Base-by-base conservation (phyloP, 2,113 vertebrate species). In the Neotoma lepida region DNA sequence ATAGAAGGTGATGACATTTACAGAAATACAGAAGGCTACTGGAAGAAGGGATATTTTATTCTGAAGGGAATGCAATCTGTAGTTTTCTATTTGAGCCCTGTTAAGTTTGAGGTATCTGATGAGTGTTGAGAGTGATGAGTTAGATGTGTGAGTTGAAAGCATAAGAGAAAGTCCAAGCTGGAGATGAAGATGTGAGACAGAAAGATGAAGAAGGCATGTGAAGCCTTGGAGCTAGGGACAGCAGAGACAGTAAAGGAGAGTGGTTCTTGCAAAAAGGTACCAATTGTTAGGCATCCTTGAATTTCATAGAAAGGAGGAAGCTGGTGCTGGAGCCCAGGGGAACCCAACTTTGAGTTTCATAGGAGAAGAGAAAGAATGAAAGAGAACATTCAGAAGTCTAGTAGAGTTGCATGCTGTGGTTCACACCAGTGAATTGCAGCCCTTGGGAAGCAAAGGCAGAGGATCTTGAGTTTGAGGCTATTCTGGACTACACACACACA, bases 301-400 rank as follows among this genome's bases (percentile, higher is more conserved):
- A 86, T 66, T 86, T 46, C 61, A 46, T 46, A 35, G 82, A 49
- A 66, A 46, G 61, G 61, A 86, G 18, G 41, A 86, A 49, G 46
- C 22, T 66, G 18, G 18, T 49, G 44, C 14, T 66, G 30, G 44
- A 35, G 58, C 28, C 28, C 30, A 46, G 20, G 44, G 17, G 51
- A 86, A 44, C 44, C 58, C 33, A 58, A 66, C 54, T 90, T 89
- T 26, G 6, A 17, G 20, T 54, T 74, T 86, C 49, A 46, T 63
- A 74, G 44, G 39, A 33, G 15, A 87, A 41, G 76, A 94, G 28
- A 90, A 87, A 96, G 92, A n/a, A 70, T 61, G 63, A 68, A 51
- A 46, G 85, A 46, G 14, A 94, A n/a, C 41, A 80, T 9, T 61
- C 51, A 64, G 39, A 41, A 89, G 70, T 63, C 88, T 78, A 64